These are phyloP conservation scores for Tetrax tetrax DNA, from an alignment of 2,113 vertebrate genomes.

Conservation along the genomic window DNA sequence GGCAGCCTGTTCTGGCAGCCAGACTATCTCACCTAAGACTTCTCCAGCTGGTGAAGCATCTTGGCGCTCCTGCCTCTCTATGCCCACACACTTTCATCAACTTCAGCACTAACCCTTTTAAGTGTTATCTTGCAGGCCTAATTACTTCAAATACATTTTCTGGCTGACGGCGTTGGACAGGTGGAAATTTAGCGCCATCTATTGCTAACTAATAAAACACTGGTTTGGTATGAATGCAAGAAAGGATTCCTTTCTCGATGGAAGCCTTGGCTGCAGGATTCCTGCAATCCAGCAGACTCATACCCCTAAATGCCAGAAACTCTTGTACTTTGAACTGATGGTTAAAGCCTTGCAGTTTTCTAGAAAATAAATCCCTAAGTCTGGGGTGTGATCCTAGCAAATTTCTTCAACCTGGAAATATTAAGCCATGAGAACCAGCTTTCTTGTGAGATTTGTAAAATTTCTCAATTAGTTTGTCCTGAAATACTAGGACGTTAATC, in stretches of 20 bases:
- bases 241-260: neutral
- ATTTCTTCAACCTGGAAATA: neutral
- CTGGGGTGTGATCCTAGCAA: neutral
- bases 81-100: slow-evolving; percentile 61
- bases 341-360: neutral
- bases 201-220: slow-evolving; percentile 66
- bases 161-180: slow-evolving; percentile 18
- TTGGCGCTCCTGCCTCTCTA: slow-evolving; percentile 57
- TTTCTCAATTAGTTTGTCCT: neutral
- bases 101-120: slow-evolving; percentile 69
- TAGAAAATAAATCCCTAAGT: neutral
- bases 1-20: slow-evolving; percentile 69
- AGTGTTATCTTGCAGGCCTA: slow-evolving; percentile 66
- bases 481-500: neutral
- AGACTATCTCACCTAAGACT: slow-evolving; percentile 66
- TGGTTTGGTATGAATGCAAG: neutral
- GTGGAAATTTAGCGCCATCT: slow-evolving; percentile 78
- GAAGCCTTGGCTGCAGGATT: neutral
- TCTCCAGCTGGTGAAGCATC: slow-evolving; percentile 67
- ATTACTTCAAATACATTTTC: slow-evolving; percentile 68
- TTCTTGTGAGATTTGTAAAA: neutral
- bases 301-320: neutral
- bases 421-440: neutral
- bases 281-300: neutral
- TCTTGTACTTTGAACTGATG: neutral